Conservation (phyloP, 1,140 invertebrate species). For the Lerema accius region DNA sequence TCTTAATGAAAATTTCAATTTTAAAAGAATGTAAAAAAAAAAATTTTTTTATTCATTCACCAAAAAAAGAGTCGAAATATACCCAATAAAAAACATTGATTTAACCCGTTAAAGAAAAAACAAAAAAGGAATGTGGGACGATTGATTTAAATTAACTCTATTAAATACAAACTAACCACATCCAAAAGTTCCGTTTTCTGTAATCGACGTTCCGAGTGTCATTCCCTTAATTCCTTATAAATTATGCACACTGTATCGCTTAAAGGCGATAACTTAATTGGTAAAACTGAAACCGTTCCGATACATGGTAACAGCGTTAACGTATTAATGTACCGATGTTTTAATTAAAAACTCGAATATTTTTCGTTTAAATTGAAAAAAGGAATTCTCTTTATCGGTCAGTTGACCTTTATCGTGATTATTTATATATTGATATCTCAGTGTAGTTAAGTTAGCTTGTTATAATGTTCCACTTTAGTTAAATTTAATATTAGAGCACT, state of each 20-base stretch:
- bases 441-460: no score
- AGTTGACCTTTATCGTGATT: conserved; percentile 15
- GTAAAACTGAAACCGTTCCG: conserved; percentile 29
- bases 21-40: no score
- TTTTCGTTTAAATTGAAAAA: conserved; percentile 24
- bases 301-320: conserved; percentile 30
- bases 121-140: no score
- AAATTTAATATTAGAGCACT: no score
- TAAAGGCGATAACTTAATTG: conserved; percentile 30
- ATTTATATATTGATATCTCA: conserved; percentile 10
- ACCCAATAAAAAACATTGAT: no score
- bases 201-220: neutral
- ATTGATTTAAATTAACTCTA: no score
- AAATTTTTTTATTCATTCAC: no score
- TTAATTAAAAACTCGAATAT: conserved; percentile 38
- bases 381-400: neutral
- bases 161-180: neutral
- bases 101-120: no score
- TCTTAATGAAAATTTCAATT: no score
- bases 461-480: no score
- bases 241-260: conserved; percentile 20
- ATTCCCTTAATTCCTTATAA: conserved; percentile 22
- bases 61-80: no score
- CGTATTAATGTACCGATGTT: conserved; percentile 34
- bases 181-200: neutral